Percentiles rank a stretch among this genome's conserved stretches.
These are phyloP conservation scores for Aphidius gifuensis DNA, from an alignment of 1,140 invertebrate genomes.

Conservation along the genomic window DNA sequence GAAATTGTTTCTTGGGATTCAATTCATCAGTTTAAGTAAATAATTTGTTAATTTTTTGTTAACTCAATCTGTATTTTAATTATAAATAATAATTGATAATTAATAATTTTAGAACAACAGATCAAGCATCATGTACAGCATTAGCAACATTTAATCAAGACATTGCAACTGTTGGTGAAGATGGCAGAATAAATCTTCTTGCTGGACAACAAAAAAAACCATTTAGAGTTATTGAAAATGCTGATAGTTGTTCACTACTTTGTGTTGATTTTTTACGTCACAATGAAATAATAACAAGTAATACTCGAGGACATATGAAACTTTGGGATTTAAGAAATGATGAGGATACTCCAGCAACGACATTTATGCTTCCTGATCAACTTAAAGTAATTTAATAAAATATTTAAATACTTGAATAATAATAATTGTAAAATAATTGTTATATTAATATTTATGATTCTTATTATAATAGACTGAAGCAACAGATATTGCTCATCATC, in stretches of 20 bases:
- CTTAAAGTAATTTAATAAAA: slow-evolving; percentile 43
- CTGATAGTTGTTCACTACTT: slow-evolving; percentile 78
- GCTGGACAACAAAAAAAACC: slow-evolving; percentile 62
- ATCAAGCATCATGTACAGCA: slow-evolving; percentile 64
- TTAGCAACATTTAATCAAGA: slow-evolving; percentile 69
- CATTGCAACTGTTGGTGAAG: slow-evolving; percentile 76
- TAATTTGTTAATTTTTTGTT: slow-evolving; percentile 10
- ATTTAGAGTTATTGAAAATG: slow-evolving; percentile 64
- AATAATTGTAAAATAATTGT: background rate
- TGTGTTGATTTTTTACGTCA: slow-evolving; percentile 74
- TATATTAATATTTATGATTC: slow-evolving; percentile 18
- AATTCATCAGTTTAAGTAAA: slow-evolving; percentile 64
- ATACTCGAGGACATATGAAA: slow-evolving; percentile 81
- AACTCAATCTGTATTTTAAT: slow-evolving; percentile 15
- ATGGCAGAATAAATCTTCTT: slow-evolving; percentile 73
- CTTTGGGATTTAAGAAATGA: slow-evolving; percentile 75
- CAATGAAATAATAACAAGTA: slow-evolving; percentile 78
- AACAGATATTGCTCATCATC: slow-evolving; percentile 74
- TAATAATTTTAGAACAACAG: slow-evolving; percentile 33
- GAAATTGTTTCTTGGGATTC: slow-evolving; percentile 58
- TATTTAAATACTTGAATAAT: background rate
- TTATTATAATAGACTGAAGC: slow-evolving; percentile 58
- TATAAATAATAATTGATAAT: slow-evolving; percentile 5
- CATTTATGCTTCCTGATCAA: slow-evolving; percentile 68
- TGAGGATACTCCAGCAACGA: slow-evolving; percentile 58